A percentile compares a stretch with the other conserved stretches of the same genome.
phyloP scores from a whole-genome alignment of 2,113 vertebrate genomes.

The Heterotilapia buettikoferi region DNA sequence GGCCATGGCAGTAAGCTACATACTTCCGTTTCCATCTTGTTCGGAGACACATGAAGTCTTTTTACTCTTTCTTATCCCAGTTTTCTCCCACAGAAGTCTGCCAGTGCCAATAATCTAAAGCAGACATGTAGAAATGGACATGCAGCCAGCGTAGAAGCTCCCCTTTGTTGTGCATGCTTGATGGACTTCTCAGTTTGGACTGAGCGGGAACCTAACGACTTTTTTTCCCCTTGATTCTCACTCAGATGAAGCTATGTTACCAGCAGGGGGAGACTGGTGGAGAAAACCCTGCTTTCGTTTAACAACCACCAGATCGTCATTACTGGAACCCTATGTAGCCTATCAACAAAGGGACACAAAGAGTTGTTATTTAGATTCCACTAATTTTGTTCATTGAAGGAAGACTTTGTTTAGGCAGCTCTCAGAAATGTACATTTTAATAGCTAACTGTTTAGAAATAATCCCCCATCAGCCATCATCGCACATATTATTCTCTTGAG shows the following conservation, averaged over 20 bases:
- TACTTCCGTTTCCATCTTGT: background rate
- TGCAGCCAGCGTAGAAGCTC: background rate
- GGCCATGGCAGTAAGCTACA: constrained; percentile 57
- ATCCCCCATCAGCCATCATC: background rate
- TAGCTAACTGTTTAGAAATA: background rate
- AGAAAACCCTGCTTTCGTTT: background rate
- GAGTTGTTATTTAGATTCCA: background rate
- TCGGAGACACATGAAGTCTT: background rate
- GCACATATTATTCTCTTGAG: background rate
- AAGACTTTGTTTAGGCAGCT: background rate
- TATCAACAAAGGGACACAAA: background rate
- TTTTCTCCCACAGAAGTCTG: background rate
- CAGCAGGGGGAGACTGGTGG: background rate
- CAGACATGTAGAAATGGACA: background rate
- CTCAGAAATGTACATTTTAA: background rate
- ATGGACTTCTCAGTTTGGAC: background rate
- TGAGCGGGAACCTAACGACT: background rate
- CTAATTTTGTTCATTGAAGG: background rate
- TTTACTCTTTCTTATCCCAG: background rate
- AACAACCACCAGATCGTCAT: background rate
- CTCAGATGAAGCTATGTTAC: background rate
- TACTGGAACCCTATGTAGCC: background rate
- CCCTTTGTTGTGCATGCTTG: constrained; percentile 7
- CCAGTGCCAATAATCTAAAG: background rate
- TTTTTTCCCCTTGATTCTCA: background rate